Conservation (phyloP, 2,888 invertebrate species). For the Aleiodes leptofemur region DNA sequence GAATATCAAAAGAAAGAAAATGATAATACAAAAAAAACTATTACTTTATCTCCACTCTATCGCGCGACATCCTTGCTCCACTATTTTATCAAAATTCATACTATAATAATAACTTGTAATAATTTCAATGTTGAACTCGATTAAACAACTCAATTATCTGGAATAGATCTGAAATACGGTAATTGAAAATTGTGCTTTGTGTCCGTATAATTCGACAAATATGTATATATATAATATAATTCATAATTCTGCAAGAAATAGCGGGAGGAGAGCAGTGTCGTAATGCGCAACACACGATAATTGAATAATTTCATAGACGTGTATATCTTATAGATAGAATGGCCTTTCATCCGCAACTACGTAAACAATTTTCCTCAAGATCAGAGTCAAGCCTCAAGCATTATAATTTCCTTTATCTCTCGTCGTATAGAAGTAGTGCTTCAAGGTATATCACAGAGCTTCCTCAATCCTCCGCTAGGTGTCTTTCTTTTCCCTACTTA, state of each 20-base stretch:
- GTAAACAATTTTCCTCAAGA: slow-evolving; percentile 25
- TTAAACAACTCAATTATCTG: slow-evolving; percentile 1
- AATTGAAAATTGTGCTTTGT: slow-evolving; percentile 29
- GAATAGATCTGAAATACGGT: background rate
- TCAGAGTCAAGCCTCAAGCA: slow-evolving; percentile 26
- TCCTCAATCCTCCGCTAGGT: background rate
- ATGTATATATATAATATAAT: background rate
- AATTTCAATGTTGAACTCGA: slow-evolving; percentile 20
- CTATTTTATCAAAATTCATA: slow-evolving; percentile 9
- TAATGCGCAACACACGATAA: slow-evolving; percentile 26
- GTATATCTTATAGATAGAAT: slow-evolving; percentile 16
- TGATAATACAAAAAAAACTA: background rate
- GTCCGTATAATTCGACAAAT: slow-evolving; percentile 13
- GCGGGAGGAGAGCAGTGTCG: background rate
- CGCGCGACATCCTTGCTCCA: background rate
- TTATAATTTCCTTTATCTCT: slow-evolving; percentile 31
- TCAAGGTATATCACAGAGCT: background rate
- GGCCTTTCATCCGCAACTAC: slow-evolving; percentile 24
- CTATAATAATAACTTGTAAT: slow-evolving; percentile 18
- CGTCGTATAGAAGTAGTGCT: background rate
- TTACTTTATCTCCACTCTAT: background rate
- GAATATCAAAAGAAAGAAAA: slow-evolving; percentile 3
- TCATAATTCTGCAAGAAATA: slow-evolving; percentile 10
- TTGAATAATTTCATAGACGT: slow-evolving; percentile 25
- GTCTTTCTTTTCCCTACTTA: background rate